Conservation (phyloP, 2,797 vertebrate genomes). For the Notamacropus eugenii region DNA sequence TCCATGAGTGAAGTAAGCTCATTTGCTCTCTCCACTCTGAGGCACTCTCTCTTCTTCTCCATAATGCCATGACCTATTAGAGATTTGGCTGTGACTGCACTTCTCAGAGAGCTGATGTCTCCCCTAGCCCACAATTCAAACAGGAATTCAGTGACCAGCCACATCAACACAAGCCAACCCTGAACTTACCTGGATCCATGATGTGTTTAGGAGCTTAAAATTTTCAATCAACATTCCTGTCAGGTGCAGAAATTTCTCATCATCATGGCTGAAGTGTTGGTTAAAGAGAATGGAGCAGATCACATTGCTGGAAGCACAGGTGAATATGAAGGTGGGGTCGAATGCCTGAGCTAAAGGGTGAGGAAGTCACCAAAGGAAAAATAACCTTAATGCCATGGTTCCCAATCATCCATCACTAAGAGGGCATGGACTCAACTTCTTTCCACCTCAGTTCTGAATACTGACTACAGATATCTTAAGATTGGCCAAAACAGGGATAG, state of each 20-base stretch:
- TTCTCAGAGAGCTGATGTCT: neutral
- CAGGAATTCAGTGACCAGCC: neutral
- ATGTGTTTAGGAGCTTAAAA: neutral
- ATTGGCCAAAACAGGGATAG: neutral
- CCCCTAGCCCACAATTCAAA: neutral
- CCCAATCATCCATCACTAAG: neutral
- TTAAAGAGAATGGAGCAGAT: conserved; percentile 79
- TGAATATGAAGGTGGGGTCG: conserved; percentile 54
- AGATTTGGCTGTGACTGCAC: neutral
- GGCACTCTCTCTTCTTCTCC: neutral
- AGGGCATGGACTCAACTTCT: neutral
- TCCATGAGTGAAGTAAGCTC: neutral
- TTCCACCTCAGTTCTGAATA: neutral
- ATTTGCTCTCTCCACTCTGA: neutral
- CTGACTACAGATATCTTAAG: neutral
- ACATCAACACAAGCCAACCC: neutral
- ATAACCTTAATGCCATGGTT: neutral
- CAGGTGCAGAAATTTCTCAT: conserved; percentile 74
- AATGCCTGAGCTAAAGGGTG: conserved; percentile 68
- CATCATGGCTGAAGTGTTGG: conserved; percentile 67
- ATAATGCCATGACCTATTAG: neutral
- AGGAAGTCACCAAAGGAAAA: neutral
- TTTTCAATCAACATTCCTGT: conserved; percentile 18
- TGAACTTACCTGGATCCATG: conserved; percentile 59
- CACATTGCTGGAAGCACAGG: conserved; percentile 76